Conservation (phyloP, 2,888 invertebrate species). For the Melikaiella ostensackeni region DNA sequence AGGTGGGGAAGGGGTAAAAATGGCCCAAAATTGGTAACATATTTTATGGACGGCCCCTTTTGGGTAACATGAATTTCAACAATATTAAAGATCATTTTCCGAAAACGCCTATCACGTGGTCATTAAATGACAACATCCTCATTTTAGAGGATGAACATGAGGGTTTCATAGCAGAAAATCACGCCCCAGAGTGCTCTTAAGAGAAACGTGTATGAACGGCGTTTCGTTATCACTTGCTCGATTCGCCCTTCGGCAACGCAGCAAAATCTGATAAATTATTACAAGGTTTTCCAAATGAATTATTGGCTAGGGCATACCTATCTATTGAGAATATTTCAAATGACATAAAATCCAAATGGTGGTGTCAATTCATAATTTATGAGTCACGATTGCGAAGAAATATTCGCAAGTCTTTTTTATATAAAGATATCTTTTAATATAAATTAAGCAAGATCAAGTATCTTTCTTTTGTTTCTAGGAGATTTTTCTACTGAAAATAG, state of each 20-base stretch:
- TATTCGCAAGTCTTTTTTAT: background rate
- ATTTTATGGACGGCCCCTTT: too few relatives aligned
- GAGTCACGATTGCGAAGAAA: background rate
- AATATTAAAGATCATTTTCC: background rate
- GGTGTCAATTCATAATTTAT: background rate
- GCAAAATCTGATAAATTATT: constrained; percentile 4
- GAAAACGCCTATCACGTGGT: background rate
- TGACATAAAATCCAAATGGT: background rate
- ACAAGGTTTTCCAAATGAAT: background rate
- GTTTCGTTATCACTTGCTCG: background rate
- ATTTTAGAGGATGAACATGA: background rate
- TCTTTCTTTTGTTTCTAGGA: background rate
- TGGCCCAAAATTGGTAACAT: too few relatives aligned
- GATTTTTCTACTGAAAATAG: too few relatives aligned
- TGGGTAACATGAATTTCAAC: background rate
- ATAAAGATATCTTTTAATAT: background rate
- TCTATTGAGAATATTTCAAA: background rate
- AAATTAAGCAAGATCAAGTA: background rate
- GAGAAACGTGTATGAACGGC: background rate
- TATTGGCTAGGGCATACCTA: background rate
- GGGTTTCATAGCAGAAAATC: constrained; percentile 1
- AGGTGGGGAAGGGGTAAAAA: too few relatives aligned
- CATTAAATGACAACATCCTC: background rate
- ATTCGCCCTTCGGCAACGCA: background rate
- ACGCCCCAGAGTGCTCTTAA: background rate